Conservation (phyloP, 2,888 invertebrate species). For the Endomychus coccineus region DNA sequence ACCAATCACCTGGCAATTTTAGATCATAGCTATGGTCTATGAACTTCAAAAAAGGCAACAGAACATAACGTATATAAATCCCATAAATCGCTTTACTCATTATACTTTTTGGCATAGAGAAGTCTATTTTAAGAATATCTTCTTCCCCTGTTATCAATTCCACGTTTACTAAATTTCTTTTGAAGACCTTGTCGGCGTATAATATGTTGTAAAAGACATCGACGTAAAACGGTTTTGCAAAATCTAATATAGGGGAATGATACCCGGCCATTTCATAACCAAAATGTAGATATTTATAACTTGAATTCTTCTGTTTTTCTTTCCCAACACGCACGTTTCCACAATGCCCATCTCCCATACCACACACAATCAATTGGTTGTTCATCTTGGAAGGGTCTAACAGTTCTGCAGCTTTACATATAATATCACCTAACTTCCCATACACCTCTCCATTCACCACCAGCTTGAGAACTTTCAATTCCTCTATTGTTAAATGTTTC, state of each 20-base stretch:
- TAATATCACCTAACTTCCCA: background rate
- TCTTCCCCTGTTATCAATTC: background rate
- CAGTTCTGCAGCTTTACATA: background rate
- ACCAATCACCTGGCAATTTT: background rate
- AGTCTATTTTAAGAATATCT: background rate
- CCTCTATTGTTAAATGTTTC: background rate
- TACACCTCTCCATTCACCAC: background rate
- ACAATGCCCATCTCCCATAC: constrained; percentile 1
- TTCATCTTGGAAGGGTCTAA: background rate
- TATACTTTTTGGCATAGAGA: background rate
- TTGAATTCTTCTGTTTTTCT: background rate
- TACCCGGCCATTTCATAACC: constrained; percentile 1
- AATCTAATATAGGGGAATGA: background rate
- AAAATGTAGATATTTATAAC: background rate
- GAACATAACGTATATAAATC: background rate
- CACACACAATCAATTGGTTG: background rate
- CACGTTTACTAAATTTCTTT: background rate
- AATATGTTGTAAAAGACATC: background rate
- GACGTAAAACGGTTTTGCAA: background rate
- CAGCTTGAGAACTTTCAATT: background rate
- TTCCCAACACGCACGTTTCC: background rate
- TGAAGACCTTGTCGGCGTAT: background rate
- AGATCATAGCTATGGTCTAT: background rate
- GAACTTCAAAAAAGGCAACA: background rate
- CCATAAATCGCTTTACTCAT: background rate